phyloP scores from a whole-genome alignment of 2,797 vertebrate genomes.

The Pteronotus mesoamericanus region DNA sequence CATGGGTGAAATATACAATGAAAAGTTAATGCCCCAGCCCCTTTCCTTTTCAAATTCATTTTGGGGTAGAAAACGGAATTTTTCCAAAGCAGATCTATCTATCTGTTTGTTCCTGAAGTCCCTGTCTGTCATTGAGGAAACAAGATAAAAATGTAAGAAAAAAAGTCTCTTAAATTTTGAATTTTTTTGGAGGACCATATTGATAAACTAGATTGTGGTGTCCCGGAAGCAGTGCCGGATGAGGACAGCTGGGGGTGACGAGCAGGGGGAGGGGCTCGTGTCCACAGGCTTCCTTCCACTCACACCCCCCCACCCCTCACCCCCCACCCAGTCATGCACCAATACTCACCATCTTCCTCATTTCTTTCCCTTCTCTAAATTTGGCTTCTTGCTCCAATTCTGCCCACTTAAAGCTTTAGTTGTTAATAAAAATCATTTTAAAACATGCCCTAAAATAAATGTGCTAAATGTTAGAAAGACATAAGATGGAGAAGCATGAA shows the following conservation, averaged over 20 bases:
- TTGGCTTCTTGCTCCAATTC: not conserved
- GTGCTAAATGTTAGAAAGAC: not conserved
- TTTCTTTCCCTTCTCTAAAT: not conserved
- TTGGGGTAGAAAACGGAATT: slow-evolving; percentile 41
- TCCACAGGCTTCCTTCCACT: fast-evolving
- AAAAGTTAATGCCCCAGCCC: not conserved
- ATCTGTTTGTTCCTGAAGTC: slow-evolving; percentile 21
- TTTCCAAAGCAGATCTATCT: slow-evolving; percentile 27
- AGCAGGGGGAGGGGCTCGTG: fast-evolving
- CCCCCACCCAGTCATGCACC: fast-evolving
- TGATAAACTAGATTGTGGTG: not conserved
- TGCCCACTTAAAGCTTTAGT: not conserved
- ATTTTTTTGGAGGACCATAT: not conserved
- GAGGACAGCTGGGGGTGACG: fast-evolving
- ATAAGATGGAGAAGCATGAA: not conserved
- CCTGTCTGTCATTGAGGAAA: slow-evolving; percentile 35
- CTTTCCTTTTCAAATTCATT: slow-evolving; percentile 51
- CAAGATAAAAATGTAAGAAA: not conserved
- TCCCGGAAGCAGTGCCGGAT: too few relatives aligned
- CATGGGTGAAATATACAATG: slow-evolving; percentile 14
- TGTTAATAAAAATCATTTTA: not conserved
- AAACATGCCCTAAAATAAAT: not conserved
- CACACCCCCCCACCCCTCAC: fast-evolving
- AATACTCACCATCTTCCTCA: not conserved
- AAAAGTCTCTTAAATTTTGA: not conserved